Evolutionary conservation across 2,888 invertebrate species (phyloP).

Genomic region (Netelia virgata): DNA sequence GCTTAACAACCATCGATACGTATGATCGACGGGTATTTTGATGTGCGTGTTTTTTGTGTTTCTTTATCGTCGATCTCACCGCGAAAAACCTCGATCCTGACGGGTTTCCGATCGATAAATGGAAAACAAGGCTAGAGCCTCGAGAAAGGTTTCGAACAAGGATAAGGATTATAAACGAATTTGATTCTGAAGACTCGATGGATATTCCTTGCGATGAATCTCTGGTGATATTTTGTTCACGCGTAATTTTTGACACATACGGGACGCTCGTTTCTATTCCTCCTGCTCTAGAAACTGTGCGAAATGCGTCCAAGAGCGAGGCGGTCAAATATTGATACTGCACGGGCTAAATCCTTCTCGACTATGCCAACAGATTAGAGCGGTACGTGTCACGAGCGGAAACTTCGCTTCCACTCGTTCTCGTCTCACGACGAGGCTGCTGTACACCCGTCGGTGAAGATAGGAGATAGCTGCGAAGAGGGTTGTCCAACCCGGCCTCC

Average conservation of each 20-base stretch:
- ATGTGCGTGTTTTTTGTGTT: too few species aligned
- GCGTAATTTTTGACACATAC: too few species aligned
- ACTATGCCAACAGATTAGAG: conserved; percentile 79
- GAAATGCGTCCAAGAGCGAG: conserved; percentile 70
- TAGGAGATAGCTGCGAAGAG: conserved; percentile 29
- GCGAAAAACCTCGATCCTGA: too few species aligned
- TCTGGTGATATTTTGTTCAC: too few species aligned
- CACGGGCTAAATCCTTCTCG: conserved; percentile 76
- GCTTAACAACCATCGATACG: conserved; percentile 37
- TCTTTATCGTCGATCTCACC: too few species aligned
- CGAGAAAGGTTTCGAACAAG: conserved; percentile 3
- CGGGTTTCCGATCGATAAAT: conserved; percentile 14
- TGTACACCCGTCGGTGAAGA: not conserved
- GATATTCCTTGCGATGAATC: too few species aligned
- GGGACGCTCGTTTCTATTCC: not conserved
- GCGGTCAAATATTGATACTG: conserved; percentile 82
- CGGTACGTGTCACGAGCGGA: conserved; percentile 74
- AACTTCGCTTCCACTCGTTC: conserved; percentile 32
- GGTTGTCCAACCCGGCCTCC: not conserved
- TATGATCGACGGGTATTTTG: conserved; percentile 21
- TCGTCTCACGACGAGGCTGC: not conserved
- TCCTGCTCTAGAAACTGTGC: conserved; percentile 2
- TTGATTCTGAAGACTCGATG: too few species aligned
- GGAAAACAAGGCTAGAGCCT: not conserved
- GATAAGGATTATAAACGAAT: too few species aligned